These are phyloP conservation scores for Atrina japonica DNA, from an alignment of 2,888 invertebrate species.

Conservation along the genomic window DNA sequence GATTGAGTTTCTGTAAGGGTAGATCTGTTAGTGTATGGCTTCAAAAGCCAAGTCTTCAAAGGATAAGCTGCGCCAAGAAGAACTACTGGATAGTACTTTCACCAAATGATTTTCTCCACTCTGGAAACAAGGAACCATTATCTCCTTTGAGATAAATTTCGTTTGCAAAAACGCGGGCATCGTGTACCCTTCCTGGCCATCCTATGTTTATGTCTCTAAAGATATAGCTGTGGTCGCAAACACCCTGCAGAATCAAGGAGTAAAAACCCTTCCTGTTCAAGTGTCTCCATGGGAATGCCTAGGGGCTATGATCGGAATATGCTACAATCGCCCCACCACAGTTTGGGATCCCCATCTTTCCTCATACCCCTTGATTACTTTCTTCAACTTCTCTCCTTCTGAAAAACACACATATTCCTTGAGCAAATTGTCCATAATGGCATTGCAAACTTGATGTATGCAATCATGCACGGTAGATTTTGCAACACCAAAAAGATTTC, in stretches of 20 bases:
- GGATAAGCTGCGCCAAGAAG: constrained; percentile 19
- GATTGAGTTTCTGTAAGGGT: not conserved
- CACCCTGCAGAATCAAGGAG: constrained; percentile 21
- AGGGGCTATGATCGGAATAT: constrained; percentile 7
- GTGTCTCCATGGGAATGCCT: constrained; percentile 6
- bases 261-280: constrained; percentile 32
- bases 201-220: constrained; percentile 16
- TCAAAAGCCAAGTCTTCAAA: constrained; percentile 5
- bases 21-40: constrained; percentile 1
- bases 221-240: constrained; percentile 17
- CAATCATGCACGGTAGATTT: constrained; percentile 21
- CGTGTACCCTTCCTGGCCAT: not conserved
- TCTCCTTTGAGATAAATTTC: constrained; percentile 5
- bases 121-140: not conserved
- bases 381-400: constrained; percentile 11
- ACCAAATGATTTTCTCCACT: constrained; percentile 12
- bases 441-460: constrained; percentile 16
- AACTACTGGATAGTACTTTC: constrained; percentile 15
- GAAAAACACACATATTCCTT: constrained; percentile 13
- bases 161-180: constrained; percentile 5
- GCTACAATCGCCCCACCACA: constrained; percentile 32
- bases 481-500: constrained; percentile 17
- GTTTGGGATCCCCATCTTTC: constrained; percentile 24
- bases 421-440: not conserved
- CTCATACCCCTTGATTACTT: constrained; percentile 25